Conservation (phyloP, 35 echinoderm and acorn worm genomes). For the Apostichopus japonicus region DNA sequence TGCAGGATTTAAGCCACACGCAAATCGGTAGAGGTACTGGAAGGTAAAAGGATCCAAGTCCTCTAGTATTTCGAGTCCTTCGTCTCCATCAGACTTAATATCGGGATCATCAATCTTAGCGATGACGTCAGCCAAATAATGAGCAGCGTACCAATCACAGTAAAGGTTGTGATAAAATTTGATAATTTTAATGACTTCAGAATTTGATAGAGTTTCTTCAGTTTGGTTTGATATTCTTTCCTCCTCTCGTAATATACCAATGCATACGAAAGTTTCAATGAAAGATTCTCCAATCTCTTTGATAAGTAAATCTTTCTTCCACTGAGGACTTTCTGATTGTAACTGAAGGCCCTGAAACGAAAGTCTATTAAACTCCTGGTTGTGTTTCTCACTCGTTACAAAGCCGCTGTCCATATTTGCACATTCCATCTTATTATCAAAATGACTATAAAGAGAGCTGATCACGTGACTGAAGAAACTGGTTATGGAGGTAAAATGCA, state of each 20-base stretch:
- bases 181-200: not conserved
- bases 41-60: not conserved
- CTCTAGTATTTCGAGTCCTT: not conserved
- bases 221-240: not conserved
- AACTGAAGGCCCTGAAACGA: no score
- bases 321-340: not conserved
- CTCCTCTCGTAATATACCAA: not conserved
- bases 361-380: no score
- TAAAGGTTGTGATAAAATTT: slow-evolving; percentile 3
- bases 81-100: not conserved
- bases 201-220: not conserved
- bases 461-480: not conserved
- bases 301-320: not conserved
- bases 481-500: not conserved
- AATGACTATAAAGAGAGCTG: not conserved
- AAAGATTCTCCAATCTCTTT: not conserved
- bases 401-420: no score
- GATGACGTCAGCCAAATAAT: slow-evolving; percentile 1
- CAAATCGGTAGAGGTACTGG: slow-evolving; percentile 19
- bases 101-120: not conserved
- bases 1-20: not conserved
- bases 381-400: no score
- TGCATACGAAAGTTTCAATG: not conserved
- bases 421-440: not conserved
- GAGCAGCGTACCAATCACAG: slow-evolving; percentile 1